Evolutionary conservation across 2,797 vertebrate species (phyloP).

Genomic region (Limosa lapponica): DNA sequence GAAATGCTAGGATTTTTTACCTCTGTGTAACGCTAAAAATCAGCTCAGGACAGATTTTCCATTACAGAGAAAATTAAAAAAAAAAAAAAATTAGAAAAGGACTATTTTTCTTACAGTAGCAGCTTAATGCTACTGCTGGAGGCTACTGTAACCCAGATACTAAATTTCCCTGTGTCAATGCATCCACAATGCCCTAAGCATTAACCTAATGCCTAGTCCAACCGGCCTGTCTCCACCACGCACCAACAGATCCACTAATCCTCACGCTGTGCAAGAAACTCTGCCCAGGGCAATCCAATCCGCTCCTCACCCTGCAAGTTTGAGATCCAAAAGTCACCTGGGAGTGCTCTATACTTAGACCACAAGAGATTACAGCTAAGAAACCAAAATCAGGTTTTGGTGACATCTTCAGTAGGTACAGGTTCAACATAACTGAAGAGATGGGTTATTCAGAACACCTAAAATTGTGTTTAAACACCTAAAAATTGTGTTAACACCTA

Average conservation of each 20-base stretch:
- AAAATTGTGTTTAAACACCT: too few species aligned
- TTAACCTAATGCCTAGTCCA: neutral
- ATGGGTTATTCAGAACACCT: neutral
- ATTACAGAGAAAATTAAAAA: neutral
- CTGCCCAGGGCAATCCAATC: neutral
- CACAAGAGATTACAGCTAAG: neutral
- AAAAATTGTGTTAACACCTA: too few species aligned
- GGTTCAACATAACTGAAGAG: neutral
- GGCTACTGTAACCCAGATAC: constrained; percentile 13
- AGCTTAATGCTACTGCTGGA: neutral
- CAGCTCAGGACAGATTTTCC: constrained; percentile 9
- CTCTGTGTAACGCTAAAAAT: neutral
- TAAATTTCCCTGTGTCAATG: neutral
- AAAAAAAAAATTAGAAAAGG: neutral
- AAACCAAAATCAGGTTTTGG: neutral
- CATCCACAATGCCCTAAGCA: neutral
- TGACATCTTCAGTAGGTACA: neutral
- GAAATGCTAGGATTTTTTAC: neutral
- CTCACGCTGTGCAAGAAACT: neutral
- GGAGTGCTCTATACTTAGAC: neutral
- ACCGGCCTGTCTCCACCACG: neutral
- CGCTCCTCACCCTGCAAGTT: neutral
- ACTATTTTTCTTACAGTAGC: neutral
- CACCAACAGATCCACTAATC: neutral
- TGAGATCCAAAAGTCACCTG: neutral